These are phyloP conservation scores for Andrena trimmerana DNA, from an alignment of 2,888 invertebrate genomes.

Conservation along the genomic window DNA sequence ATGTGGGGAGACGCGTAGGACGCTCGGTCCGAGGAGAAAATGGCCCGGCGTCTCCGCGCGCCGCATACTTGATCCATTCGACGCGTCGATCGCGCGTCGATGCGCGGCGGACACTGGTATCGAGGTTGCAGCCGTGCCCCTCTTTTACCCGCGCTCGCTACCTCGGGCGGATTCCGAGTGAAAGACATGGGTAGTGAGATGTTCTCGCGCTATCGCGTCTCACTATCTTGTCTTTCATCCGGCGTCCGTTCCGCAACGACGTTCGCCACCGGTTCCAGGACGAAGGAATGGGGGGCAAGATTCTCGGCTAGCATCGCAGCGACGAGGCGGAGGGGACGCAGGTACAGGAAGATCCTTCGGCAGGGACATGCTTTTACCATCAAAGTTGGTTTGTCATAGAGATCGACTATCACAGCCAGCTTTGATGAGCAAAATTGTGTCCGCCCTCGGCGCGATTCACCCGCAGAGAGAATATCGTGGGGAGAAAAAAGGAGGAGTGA, in stretches of 20 bases:
- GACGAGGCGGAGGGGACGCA: neutral
- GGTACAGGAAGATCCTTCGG: neutral
- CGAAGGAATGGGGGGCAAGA: neutral
- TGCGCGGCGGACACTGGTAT: neutral
- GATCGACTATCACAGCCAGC: constrained; percentile 96
- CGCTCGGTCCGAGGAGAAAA: constrained; percentile 12
- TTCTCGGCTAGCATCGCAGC: neutral
- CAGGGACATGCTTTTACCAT: constrained; percentile 88
- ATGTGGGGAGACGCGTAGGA: constrained; percentile 28
- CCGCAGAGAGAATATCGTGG: constrained; percentile 42
- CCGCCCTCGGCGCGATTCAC: constrained; percentile 72
- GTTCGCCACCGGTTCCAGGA: constrained; percentile 4
- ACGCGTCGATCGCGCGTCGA: neutral
- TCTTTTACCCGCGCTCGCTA: neutral
- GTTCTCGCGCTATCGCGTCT: constrained; percentile 90
- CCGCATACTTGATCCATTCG: constrained; percentile 38
- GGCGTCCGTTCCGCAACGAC: constrained; percentile 86
- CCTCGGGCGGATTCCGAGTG: constrained; percentile 88
- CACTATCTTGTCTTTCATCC: constrained; percentile 99
- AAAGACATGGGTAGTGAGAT: constrained; percentile 99
- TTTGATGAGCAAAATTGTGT: constrained; percentile 95
- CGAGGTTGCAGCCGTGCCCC: neutral
- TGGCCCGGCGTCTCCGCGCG: constrained; percentile 9
- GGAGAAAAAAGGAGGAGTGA: too few species aligned
- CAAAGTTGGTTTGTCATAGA: constrained; percentile 94